Evolutionary conservation across 2,113 vertebrate species (phyloP).

Genomic region (Anas platyrhynchos): DNA sequence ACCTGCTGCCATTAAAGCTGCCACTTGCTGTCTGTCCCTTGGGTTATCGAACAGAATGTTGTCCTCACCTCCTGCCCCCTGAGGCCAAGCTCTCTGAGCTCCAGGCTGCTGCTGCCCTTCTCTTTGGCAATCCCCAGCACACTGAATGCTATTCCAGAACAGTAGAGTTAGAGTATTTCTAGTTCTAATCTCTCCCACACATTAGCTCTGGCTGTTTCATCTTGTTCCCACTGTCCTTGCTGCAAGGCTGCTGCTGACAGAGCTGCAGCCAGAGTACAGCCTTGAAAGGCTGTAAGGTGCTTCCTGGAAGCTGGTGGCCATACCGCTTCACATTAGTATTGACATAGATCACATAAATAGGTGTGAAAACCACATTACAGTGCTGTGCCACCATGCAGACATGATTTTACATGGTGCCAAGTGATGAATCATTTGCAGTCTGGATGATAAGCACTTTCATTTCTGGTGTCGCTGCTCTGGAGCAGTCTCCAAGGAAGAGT

Average conservation of each 20-base stretch:
- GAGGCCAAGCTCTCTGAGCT: not conserved
- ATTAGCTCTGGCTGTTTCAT: not conserved
- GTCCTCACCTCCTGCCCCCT: not conserved
- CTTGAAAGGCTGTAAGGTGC: not conserved
- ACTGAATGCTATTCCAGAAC: fast-evolving
- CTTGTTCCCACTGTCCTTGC: not conserved
- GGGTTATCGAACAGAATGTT: not conserved
- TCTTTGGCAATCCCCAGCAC: not conserved
- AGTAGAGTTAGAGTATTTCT: not conserved
- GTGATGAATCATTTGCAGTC: not conserved
- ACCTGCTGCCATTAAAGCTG: not conserved
- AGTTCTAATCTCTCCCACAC: not conserved
- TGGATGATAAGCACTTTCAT: not conserved
- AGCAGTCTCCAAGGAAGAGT: not conserved
- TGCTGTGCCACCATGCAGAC: not conserved
- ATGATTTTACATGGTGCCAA: not conserved
- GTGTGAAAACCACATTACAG: not conserved
- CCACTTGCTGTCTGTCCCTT: not conserved
- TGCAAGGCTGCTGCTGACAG: not conserved
- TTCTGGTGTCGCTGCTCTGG: not conserved
- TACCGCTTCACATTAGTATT: not conserved
- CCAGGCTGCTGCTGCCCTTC: not conserved
- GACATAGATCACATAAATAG: not conserved
- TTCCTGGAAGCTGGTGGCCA: not conserved
- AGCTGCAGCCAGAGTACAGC: not conserved